Base-by-base conservation (phyloP, 1,140 invertebrate genomes). In the Streblospio benedicti region DNA sequence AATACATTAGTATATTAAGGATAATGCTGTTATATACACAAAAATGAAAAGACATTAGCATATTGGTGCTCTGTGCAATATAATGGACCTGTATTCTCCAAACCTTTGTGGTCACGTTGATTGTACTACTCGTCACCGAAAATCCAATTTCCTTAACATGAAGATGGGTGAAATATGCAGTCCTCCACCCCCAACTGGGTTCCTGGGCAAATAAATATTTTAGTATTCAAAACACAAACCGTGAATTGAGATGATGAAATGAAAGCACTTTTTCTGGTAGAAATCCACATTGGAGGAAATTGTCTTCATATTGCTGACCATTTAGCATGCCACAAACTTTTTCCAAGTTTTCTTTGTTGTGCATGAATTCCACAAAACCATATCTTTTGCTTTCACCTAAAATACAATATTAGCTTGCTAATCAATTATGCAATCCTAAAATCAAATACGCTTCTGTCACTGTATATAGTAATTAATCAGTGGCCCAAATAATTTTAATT, bases 291-390 rank as follows among this genome's bases (percentile, higher is more conserved):
- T 82, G 79, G 4, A 83, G 63, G 12, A 68, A 70, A 35, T 67
- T 65, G 27, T 71, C 75, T 6, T 75, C 69, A 18, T 81, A 67
- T 35, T 71, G 65, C 55, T 74, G 74, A 38, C 79, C 78, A 64
- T 84, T 81, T 43, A 85, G 54, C 28, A 78, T 69, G 51, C 74
- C 73, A 54, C 79, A 77, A 4, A 78, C 76, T 60, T 81, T 76
- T 65, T 78, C 63, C 23, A 66, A 60, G 52, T 70, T 65, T 23
- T 72, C 73, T 41, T 64, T 59, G 31, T 69, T 80, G 31, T 72
- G 79, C 20, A 73, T 67, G 71, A 81, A 84, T 65, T 83, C 81
- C 6, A 84, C 81, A 67, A 84, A 80, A n/a, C 83, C 83, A 72
- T 84, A 85, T 1, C 81, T 81, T 69, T 83, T 83, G 66, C 77